A percentile compares a stretch with the other conserved stretches of the same genome.
Evolutionary conservation across 2,888 invertebrate species (phyloP).

Genomic region (Drosophila falleni): DNA sequence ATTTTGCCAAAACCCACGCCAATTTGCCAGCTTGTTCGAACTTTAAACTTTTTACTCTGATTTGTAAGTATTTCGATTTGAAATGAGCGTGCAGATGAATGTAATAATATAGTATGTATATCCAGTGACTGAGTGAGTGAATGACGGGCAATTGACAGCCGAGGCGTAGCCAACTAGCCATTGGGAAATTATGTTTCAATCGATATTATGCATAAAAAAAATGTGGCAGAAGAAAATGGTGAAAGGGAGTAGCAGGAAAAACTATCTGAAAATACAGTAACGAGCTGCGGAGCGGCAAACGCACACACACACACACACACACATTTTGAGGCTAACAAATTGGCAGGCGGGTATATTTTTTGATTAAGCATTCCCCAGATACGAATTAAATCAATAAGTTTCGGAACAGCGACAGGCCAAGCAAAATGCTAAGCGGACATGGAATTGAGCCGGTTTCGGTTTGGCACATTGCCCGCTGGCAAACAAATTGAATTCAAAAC

Average conservation of each 20-base stretch:
- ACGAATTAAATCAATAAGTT: conserved; percentile 79
- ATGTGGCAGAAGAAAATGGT: too few relatives aligned
- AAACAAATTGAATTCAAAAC: conserved; percentile 76
- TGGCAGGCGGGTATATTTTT: conserved; percentile 64
- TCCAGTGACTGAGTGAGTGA: conserved; percentile 19
- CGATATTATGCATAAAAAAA: conserved; percentile 35
- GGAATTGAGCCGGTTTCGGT: conserved; percentile 46
- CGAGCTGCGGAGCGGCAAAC: conserved; percentile 29
- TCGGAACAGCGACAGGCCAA: conserved; percentile 50
- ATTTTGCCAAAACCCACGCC: neutral
- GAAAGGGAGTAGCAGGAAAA: conserved; percentile 25
- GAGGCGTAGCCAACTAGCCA: conserved; percentile 44
- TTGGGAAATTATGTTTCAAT: conserved; percentile 59
- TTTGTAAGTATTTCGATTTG: neutral
- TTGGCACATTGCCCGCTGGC: conserved; percentile 61
- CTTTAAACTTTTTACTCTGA: conserved; percentile 5
- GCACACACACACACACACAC: conserved; percentile 37
- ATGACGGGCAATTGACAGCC: conserved; percentile 45
- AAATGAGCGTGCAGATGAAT: neutral
- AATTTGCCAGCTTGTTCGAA: neutral
- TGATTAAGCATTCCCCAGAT: conserved; percentile 79
- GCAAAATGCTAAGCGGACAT: conserved; percentile 46
- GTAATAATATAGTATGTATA: conserved; percentile 2
- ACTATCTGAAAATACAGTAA: conserved; percentile 48
- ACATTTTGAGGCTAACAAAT: conserved; percentile 55